Evolutionary conservation across 2,888 invertebrate genomes (phyloP), one percentile per base, ranked within the genome.

Genomic region (Philaethria dido): DNA sequence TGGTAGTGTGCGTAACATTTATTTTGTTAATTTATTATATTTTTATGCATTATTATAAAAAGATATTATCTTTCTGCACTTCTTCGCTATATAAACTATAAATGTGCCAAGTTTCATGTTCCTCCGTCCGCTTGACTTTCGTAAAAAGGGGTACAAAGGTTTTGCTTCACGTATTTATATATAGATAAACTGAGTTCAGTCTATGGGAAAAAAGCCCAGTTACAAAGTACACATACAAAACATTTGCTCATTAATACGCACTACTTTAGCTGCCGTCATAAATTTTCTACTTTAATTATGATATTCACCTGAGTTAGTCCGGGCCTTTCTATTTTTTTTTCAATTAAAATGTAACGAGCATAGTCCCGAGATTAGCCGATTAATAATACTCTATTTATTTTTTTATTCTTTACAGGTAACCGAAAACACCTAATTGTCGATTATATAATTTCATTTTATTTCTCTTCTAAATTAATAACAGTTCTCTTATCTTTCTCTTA

Each of bases 221-320:
- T 57, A 16, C 39, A 42, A 4, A 42, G 6, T 5, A 42, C 1
- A 42, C 6, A 18, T 14, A 39, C 36, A 39, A 16, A 39, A 55
- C 2, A 55, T 55, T 42, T 57, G n/a, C 22, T 57, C 22, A 42
- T 57, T 57, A 57, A 16, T 11, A 22, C 16, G 22, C n/a, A 42
- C 4, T 42, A 25, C 22, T 57, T 25, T 22, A 57, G 42, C 22
- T 42, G 16, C 2, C 39, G 36, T 20, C 20, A 22, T 39, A 39
- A 20, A 39, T 55, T 39, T 57, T 57, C 22, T 39, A 42, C 39
- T 16, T 42, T 57, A 57, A 57, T 57, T 42, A 42, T 42, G n/a
- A 42, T 16, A 42, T 57, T 42, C 22, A 42, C 42, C 57, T 42
- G 42, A 16, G 42, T n/a, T n/a, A 57, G 25, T 2, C 57, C 22